A percentile compares a stretch with the other conserved stretches of the same genome.
Evolutionary conservation across 2,797 vertebrate species (phyloP).

Genomic region (Rhabdomys pumilio): DNA sequence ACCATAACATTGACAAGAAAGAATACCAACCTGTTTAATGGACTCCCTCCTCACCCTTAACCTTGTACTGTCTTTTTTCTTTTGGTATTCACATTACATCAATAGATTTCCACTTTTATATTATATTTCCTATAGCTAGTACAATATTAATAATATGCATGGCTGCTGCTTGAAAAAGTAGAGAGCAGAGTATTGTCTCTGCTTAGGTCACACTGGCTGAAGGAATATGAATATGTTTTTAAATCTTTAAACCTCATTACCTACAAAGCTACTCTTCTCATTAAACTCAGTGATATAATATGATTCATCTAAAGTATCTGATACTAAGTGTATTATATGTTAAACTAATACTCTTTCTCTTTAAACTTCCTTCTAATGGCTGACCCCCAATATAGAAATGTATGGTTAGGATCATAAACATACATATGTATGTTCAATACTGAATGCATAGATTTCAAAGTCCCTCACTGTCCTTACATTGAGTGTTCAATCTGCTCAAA

Average conservation of each 20-base stretch:
- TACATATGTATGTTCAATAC: too few species aligned
- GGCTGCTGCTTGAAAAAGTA: not conserved
- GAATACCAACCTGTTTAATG: not conserved
- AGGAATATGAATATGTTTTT: constrained; percentile 8
- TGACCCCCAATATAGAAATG: not conserved
- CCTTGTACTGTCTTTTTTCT: not conserved
- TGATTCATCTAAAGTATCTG: not conserved
- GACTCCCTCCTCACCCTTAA: not conserved
- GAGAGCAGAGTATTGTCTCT: not conserved
- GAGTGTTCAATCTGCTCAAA: not conserved
- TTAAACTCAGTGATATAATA: not conserved
- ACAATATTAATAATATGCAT: not conserved
- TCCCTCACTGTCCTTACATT: rapidly evolving
- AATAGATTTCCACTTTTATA: not conserved
- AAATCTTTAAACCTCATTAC: not conserved
- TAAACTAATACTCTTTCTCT: not conserved
- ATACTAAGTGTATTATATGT: not conserved
- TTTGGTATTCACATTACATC: not conserved
- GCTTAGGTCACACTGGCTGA: not conserved
- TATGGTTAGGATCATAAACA: too few species aligned
- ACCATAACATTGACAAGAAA: not conserved
- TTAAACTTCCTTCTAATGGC: not conserved
- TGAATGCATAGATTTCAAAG: not conserved
- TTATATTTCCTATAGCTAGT: not conserved
- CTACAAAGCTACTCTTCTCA: not conserved